Conservation (phyloP, 1,140 invertebrate species). For the Helicoverpa armigera region DNA sequence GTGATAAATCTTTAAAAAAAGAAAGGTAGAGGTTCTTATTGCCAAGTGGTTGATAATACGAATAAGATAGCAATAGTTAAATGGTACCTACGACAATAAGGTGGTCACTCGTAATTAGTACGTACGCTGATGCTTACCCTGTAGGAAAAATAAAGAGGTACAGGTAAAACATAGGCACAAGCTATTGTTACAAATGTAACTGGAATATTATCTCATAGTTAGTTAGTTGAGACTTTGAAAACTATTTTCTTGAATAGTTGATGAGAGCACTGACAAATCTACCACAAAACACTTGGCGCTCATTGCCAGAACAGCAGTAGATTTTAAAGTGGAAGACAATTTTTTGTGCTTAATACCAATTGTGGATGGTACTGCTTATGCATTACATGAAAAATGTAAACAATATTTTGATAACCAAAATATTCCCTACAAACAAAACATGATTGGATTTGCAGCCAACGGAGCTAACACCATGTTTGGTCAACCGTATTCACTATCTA, state of each 20-base stretch:
- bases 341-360: slow-evolving; percentile 64
- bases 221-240: no score
- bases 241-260: slow-evolving; percentile 71
- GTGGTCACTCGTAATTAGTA: neutral
- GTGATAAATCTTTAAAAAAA: no score
- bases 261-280: slow-evolving; percentile 73
- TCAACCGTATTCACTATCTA: slow-evolving; percentile 53
- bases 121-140: neutral
- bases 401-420: slow-evolving; percentile 60
- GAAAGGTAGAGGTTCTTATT: no score
- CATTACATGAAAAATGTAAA: slow-evolving; percentile 48
- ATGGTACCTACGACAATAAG: neutral
- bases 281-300: slow-evolving; percentile 68
- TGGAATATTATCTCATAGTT: no score
- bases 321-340: slow-evolving; percentile 51
- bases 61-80: no score
- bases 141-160: slow-evolving; percentile 1
- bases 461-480: slow-evolving; percentile 61
- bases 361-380: slow-evolving; percentile 54
- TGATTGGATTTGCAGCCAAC: slow-evolving; percentile 77
- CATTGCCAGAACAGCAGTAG: slow-evolving; percentile 56
- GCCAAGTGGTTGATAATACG: no score
- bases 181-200: no score
- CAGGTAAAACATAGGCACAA: neutral
- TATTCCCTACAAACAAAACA: slow-evolving; percentile 73